These are phyloP conservation scores for Capra hircus DNA, from an alignment of 2,113 vertebrate genomes.

Conservation along the genomic window DNA sequence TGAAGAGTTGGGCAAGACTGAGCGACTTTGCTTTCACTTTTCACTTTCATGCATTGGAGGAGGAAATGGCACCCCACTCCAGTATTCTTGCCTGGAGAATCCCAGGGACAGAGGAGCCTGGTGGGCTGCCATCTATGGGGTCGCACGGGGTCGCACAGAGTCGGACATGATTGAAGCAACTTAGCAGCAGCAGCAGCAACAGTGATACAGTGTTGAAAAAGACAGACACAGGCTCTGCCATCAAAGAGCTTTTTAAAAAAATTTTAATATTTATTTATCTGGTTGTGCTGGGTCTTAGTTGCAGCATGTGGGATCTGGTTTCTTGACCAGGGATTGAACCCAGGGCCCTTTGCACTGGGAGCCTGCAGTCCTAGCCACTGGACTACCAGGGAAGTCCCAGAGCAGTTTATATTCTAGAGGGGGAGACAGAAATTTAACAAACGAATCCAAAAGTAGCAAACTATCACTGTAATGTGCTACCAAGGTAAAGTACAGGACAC, in stretches of 20 bases:
- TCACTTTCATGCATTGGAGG: neutral
- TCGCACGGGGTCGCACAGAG: neutral
- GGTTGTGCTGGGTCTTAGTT: neutral
- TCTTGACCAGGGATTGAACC: neutral
- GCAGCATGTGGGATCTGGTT: neutral
- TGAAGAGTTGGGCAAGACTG: fast-evolving
- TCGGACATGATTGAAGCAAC: fast-evolving
- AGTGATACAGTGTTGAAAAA: neutral
- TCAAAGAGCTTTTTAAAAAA: neutral
- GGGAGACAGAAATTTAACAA: neutral
- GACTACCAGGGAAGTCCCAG: neutral
- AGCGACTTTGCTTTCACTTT: neutral
- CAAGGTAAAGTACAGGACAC: neutral
- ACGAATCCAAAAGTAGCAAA: neutral
- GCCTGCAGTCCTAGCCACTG: neutral
- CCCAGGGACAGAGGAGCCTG: neutral
- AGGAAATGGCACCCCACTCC: neutral
- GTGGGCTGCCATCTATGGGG: neutral
- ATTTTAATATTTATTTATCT: neutral
- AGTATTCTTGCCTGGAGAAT: neutral
- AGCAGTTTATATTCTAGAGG: neutral
- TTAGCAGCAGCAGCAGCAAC: neutral
- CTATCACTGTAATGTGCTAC: neutral
- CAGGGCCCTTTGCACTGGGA: neutral
- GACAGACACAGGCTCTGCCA: neutral